Evolutionary conservation across 1,140 invertebrate genomes (phyloP).

Genomic region (Scylla paramamosain): DNA sequence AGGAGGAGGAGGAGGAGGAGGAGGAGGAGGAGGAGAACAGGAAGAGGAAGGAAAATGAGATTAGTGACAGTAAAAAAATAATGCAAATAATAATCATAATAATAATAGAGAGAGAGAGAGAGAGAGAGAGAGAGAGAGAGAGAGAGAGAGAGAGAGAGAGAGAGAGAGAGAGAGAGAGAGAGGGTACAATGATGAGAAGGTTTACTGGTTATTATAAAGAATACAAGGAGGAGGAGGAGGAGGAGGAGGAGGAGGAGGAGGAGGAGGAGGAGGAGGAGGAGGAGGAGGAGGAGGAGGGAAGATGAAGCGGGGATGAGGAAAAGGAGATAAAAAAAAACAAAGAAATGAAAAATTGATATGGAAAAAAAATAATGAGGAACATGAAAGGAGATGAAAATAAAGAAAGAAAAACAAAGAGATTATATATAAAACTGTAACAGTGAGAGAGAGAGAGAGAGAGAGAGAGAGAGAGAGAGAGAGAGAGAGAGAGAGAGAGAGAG

Average conservation of each 20-base stretch:
- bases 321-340: too few species aligned
- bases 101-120: too few species aligned
- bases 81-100: too few species aligned
- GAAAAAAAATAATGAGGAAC: neutral
- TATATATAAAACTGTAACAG: too few species aligned
- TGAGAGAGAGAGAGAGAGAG: neutral
- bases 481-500: too few species aligned
- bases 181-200: too few species aligned
- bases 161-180: neutral
- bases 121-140: too few species aligned
- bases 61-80: too few species aligned
- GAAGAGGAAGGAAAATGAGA: neutral
- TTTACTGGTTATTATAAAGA: neutral
- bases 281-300: neutral
- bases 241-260: neutral
- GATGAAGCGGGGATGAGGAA: too few species aligned
- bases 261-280: neutral
- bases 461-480: slow-evolving; percentile 5
- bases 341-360: neutral
- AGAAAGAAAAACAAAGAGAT: too few species aligned
- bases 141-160: neutral
- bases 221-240: neutral
- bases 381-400: neutral
- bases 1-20: too few species aligned
- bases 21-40: neutral